Base-by-base conservation (phyloP, 1,140 invertebrate species). In the Nixonia krombeini region DNA sequence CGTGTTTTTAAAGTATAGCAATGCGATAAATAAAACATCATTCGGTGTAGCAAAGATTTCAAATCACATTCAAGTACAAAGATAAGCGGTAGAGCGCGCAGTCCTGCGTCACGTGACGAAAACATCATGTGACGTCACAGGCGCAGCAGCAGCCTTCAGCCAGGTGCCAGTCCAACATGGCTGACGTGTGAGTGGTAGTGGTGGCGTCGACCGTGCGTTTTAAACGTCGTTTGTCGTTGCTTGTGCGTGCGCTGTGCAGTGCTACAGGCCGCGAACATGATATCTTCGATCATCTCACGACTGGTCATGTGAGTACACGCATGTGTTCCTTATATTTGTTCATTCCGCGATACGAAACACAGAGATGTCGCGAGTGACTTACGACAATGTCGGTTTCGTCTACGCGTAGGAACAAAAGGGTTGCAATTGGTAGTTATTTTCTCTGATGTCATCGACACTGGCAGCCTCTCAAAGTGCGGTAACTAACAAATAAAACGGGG, bases 201-300 rank as follows among this genome's bases (percentile, higher is more conserved):
- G 44, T 73, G 67, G 70, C 58, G 72, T 73, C 67, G 70, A 61
- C 57, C 62, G 71, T 77, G 74, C 71, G 70, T 74, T 77, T 69
- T 70, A 59, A 69, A 57, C 70, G 72, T 69, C 64, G 71, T 61
- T 77, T 75, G 16, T 62, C 70, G 45, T 57, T 44, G 56, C 57
- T 74, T 31, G 63, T 59, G 71, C 56, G 69, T 62, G 62, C 42
- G 26, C 18, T 52, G 26, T 56, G 56, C 71, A 51, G 35, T 57
- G 52, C 65, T 41, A 23, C 28, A 46, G 63, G 26, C 56, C 42
- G 63, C 68, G 71, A 88, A 85, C 82, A 92, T 92, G 91, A 90
- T 92, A 87, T 91, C 90, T 47, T 89, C 90, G 56, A 88, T 92
- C 66, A 86, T 92, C 74, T 92, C 91, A 63, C 87, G 91, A 71